These are phyloP conservation scores for Atopsyche davidsoni DNA, from an alignment of 1,140 invertebrate species.

Conservation along the genomic window DNA sequence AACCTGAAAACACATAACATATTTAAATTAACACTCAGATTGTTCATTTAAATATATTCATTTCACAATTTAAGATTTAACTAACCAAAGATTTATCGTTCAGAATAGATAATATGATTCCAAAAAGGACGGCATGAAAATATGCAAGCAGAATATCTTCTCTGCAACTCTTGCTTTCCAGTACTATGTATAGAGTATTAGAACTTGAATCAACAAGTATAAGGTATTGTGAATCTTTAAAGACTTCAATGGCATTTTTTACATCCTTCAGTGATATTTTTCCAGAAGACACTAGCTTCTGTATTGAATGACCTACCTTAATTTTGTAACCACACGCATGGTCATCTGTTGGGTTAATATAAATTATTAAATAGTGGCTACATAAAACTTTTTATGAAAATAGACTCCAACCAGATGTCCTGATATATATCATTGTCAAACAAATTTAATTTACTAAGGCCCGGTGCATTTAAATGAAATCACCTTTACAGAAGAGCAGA, in stretches of 20 bases:
- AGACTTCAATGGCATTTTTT: constrained; percentile 37
- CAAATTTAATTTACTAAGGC: no score
- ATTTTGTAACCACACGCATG: constrained; percentile 50
- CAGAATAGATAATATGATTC: constrained; percentile 34
- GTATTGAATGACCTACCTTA: constrained; percentile 48
- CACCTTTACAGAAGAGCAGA: no score
- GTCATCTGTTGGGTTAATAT: constrained; percentile 43
- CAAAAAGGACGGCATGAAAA: constrained; percentile 48
- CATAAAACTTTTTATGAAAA: constrained; percentile 1
- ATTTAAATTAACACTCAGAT: no score
- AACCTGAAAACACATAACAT: no score
- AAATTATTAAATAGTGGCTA: constrained; percentile 14
- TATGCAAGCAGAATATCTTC: constrained; percentile 52
- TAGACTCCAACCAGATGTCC: no score
- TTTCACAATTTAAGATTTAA: constrained; percentile 4
- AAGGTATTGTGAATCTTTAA: constrained; percentile 44
- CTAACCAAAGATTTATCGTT: constrained; percentile 34
- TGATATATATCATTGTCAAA: no score
- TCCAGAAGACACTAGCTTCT: constrained; percentile 33
- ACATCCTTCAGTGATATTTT: constrained; percentile 34
- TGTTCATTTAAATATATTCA: constrained; percentile 10
- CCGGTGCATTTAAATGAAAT: no score
- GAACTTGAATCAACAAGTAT: constrained; percentile 40
- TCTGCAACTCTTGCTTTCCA: constrained; percentile 39
- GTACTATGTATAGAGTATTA: constrained; percentile 44